Evolutionary conservation across 1,140 invertebrate genomes (phyloP), one percentile per base, ranked within the genome.

Genomic region (Aplysia californica): DNA sequence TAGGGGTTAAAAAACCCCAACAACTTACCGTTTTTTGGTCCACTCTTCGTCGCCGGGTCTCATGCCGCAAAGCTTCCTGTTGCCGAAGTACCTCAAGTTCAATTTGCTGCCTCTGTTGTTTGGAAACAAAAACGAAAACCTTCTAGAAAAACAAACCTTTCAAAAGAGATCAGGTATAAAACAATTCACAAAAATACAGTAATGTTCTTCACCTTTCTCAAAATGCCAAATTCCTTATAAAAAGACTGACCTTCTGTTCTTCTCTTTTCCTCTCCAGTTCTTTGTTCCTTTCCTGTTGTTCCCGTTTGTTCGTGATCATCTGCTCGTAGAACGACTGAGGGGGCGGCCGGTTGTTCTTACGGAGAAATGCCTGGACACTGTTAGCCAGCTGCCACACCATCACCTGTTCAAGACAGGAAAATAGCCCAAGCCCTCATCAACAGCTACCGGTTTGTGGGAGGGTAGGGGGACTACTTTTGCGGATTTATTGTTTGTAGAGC

Each of bases 311-410:
- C 20, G 90, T 91, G 3, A 95, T 86, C 95, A 96, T 96, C 88
- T 96, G 93, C 77, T 96, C 95, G 86, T 95, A 95, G 88, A 95
- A 95, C 55, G 94, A 95, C 72, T 92, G 91, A 77, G 91, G 92
- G 0, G 92, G 92, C 26, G 94, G 94, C 84, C 93, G 94, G 84
- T 95, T 95, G 84, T 95, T 91, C 26, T 92, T 83, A 79, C 93
- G 92, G 2, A 96, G 89, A 87, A 93, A 95, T 89, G 92, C 90
- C 87, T 92, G 86, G 21, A 94, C 92, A 82, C 93, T 90, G 82
- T 94, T 92, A 21, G 93, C 92, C 23, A 96, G 85, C 77, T 95
- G 92, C 85, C 93, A 94, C 59, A 96, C 93, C 92, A 95, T 94
- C 35, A 87, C 89, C 88, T 90, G 36, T 1, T 81, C 44, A 73